Evolutionary conservation across 2,113 vertebrate species (phyloP).

Genomic region (Tichodroma muraria): DNA sequence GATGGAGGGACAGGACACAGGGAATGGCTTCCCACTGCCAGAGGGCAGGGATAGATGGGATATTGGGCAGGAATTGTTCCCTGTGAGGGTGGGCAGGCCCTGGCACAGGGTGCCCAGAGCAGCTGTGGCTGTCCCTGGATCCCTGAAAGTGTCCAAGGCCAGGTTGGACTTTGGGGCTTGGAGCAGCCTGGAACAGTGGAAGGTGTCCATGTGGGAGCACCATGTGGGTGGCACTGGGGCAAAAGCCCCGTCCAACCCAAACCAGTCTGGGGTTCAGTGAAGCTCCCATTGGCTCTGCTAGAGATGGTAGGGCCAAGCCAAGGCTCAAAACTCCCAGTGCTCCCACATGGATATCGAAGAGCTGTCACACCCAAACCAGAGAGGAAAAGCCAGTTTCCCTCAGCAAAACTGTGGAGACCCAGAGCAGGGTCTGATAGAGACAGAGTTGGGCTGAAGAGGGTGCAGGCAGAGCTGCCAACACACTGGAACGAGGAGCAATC

Average conservation of each 20-base stretch:
- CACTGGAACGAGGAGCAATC: fast-evolving
- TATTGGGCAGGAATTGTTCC: background rate
- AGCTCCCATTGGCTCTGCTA: background rate
- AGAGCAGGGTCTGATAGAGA: background rate
- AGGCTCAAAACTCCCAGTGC: background rate
- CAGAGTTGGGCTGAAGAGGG: background rate
- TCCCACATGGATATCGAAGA: background rate
- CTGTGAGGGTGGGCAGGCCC: background rate
- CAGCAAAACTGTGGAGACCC: background rate
- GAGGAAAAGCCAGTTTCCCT: background rate
- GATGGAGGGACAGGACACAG: background rate
- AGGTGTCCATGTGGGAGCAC: background rate
- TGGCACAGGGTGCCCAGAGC: background rate
- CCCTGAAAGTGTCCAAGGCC: background rate
- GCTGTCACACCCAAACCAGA: no score
- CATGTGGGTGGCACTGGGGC: background rate
- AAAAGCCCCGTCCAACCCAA: background rate
- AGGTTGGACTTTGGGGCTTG: fast-evolving
- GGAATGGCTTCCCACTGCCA: background rate
- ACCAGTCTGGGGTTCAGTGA: background rate
- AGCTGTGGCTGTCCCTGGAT: background rate
- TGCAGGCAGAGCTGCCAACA: background rate
- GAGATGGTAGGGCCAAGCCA: fast-evolving
- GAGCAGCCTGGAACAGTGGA: background rate
- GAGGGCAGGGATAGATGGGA: background rate